These are phyloP conservation scores for Planococcus citri DNA, from an alignment of 1,140 invertebrate genomes.

Conservation along the genomic window DNA sequence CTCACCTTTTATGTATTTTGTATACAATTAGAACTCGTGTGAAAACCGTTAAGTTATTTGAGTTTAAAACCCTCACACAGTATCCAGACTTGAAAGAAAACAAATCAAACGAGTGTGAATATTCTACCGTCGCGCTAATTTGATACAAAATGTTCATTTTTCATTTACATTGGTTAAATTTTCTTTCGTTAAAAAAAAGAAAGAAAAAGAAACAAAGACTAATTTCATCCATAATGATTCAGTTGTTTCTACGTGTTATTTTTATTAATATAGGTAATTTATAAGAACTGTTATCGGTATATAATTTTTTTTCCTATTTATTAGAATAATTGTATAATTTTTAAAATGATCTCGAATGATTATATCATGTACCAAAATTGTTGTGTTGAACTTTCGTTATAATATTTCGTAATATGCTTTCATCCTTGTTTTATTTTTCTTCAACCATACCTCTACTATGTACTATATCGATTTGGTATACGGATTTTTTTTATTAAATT, in stretches of 20 bases:
- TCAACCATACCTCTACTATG: too few relatives aligned
- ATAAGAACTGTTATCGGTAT: not conserved
- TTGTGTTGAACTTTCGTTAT: not conserved
- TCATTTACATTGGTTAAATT: not conserved
- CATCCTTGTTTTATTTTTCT: too few relatives aligned
- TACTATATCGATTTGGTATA: too few relatives aligned
- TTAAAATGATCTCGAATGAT: not conserved
- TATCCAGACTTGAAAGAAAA: too few relatives aligned
- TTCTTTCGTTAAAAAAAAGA: not conserved
- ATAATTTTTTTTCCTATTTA: not conserved
- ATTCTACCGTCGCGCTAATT: not conserved
- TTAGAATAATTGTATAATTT: not conserved
- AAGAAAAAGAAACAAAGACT: not conserved
- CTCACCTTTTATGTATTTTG: too few relatives aligned
- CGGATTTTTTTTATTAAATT: too few relatives aligned
- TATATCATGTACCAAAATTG: not conserved
- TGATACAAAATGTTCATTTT: not conserved
- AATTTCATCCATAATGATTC: not conserved
- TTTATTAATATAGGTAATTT: too few relatives aligned
- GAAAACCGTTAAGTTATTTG: too few relatives aligned
- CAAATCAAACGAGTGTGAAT: too few relatives aligned
- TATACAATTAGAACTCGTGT: too few relatives aligned
- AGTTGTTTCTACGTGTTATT: not conserved
- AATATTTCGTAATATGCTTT: not conserved
- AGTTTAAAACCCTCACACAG: too few relatives aligned